phyloP scores from a whole-genome alignment of 2,113 vertebrate genomes.

The Corydoras maculifer region DNA sequence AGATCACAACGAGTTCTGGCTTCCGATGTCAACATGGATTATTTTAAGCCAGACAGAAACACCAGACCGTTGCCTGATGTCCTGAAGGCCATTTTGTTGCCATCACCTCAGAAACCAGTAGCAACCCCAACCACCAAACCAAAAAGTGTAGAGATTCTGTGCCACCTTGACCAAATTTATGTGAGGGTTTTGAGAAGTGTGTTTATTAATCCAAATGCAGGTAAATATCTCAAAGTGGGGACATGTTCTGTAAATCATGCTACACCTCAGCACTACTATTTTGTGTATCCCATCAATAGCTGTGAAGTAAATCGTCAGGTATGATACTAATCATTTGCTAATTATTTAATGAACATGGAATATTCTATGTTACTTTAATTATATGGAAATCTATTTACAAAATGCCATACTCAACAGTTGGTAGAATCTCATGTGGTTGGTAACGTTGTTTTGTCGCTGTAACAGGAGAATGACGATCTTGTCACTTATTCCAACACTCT shows the following conservation, averaged over 20 bases:
- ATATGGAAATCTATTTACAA: no score
- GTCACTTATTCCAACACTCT: slow-evolving; percentile 33
- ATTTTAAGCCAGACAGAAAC: slow-evolving; percentile 46
- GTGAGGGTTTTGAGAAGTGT: slow-evolving; percentile 45
- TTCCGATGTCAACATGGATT: slow-evolving; percentile 8
- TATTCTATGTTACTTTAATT: no score
- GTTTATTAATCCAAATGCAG: slow-evolving; percentile 29
- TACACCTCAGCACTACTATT: slow-evolving; percentile 37
- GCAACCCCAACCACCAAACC: accelerated
- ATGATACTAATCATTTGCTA: slow-evolving; percentile 19
- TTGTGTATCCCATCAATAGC: slow-evolving; percentile 46
- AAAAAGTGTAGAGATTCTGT: slow-evolving; percentile 41
- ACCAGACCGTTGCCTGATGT: neutral
- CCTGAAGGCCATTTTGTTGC: slow-evolving; percentile 25
- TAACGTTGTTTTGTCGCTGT: neutral
- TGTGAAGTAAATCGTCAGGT: slow-evolving; percentile 51
- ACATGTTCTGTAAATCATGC: slow-evolving; percentile 49
- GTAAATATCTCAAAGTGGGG: slow-evolving; percentile 49
- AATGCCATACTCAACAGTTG: no score
- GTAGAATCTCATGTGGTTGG: neutral
- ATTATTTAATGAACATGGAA: no score
- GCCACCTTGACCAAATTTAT: slow-evolving; percentile 55
- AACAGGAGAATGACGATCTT: slow-evolving; percentile 42
- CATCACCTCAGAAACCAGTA: neutral
- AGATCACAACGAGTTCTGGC: slow-evolving; percentile 21